phyloP scores from a whole-genome alignment of 1,140 invertebrate genomes.

The Calephelis nemesis region DNA sequence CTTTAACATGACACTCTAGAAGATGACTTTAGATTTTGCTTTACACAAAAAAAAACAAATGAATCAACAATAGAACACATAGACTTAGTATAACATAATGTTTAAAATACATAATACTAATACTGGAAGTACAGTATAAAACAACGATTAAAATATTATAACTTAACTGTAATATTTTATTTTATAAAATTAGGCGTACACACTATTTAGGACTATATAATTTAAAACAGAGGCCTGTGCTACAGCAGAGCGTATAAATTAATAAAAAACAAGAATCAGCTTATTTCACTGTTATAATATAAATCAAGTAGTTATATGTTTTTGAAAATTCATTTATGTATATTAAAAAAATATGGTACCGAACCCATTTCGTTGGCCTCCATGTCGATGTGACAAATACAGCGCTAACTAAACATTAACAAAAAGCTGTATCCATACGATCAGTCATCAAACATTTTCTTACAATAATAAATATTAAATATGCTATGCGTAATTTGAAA shows the following conservation, averaged over 20 bases:
- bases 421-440: conserved; percentile 9
- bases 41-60: conserved; percentile 2
- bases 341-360: conserved; percentile 19
- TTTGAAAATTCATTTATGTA: conserved; percentile 28
- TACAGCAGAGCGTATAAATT: neutral
- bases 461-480: conserved; percentile 44
- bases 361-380: conserved; percentile 20
- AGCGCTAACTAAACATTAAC: conserved; percentile 18
- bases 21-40: neutral
- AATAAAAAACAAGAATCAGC: conserved; percentile 12
- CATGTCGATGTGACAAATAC: conserved; percentile 18
- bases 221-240: neutral
- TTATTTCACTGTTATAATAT: conserved; percentile 12
- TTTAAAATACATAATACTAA: conserved; percentile 14
- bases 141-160: conserved; percentile 1
- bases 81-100: conserved; percentile 1
- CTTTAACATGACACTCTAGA: neutral
- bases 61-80: neutral
- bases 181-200: conserved; percentile 5
- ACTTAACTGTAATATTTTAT: conserved; percentile 4
- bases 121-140: conserved; percentile 9
- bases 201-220: neutral
- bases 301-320: conserved; percentile 15
- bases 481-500: conserved; percentile 50
- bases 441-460: conserved; percentile 20